Base-by-base conservation (phyloP, 2,113 vertebrate species). In the Ploceus nigricollis region DNA sequence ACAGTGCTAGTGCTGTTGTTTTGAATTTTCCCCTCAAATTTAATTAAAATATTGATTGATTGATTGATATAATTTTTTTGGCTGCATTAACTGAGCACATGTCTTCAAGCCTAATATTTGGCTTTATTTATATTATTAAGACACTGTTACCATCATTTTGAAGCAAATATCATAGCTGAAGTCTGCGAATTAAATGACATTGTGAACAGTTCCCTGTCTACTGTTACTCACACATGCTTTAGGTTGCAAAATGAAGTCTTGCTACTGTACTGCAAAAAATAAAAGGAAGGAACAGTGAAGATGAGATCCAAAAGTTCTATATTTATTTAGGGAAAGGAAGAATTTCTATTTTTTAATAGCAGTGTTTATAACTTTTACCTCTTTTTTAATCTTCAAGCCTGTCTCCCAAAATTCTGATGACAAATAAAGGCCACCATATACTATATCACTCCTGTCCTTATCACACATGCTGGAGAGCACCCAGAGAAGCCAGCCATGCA, bases 1-100 rank as follows among this genome's bases (percentile, higher is more conserved):
- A 25, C 60, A 53, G 15, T 68, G 39, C 1, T 87, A 70, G 15
- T 50, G 31, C 60, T 91, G 10, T 76, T 95, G 45, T 57, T 94
- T 78, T 78, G n/a, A 79, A 88, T 96, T 96, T 95, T 80, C 21
- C 31, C 11, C 17, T 80, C 58, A 88, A 95, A 91, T 94, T 90
- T 93, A 82, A 97, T 96, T 94, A 90, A 95, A 96, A 75, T 58
- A 33, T 63, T 40, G 17, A 89, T 79, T 81, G 47, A 89, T 63
- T 91, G 50, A 91, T 31, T 76, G 15, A 87, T 84, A 81, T 25
- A 81, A 80, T 76, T 35, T 89, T 3, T 82, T 93, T 92, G 37
- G 15, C 35, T 80, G 27, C 45, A n/a, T 84, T 95, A 92, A 92
- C 4, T 54, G 20, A 94, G n/a, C 23, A 30, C 10, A 33, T 68